Evolutionary conservation across 2,888 invertebrate species (phyloP).

Genomic region (Allolobophora icterica): DNA sequence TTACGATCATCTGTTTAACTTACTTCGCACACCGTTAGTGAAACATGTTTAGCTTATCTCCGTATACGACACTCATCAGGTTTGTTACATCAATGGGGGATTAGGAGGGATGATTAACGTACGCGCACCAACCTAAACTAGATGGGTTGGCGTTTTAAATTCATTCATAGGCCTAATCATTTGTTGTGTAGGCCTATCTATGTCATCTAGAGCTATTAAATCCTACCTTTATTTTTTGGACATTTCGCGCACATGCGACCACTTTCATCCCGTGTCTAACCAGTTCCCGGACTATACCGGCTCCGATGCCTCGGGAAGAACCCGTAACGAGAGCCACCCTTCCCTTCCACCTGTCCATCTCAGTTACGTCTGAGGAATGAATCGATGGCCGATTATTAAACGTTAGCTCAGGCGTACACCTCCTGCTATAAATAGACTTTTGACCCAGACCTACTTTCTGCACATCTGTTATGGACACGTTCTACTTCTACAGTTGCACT

Average conservation of each 20-base stretch:
- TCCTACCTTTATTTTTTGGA: slow-evolving; percentile 65
- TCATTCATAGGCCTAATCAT: too few relatives aligned
- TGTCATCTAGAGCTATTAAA: background rate
- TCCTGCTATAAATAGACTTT: background rate
- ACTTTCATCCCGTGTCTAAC: slow-evolving; percentile 68
- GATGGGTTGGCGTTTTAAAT: too few relatives aligned
- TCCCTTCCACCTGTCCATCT: slow-evolving; percentile 60
- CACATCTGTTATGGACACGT: background rate
- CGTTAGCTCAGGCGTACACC: background rate
- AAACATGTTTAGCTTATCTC: too few relatives aligned
- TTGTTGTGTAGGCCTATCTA: background rate
- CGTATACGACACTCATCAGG: too few relatives aligned
- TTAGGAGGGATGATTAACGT: too few relatives aligned
- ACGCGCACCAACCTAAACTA: too few relatives aligned
- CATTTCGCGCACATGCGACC: slow-evolving; percentile 69
- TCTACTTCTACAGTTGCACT: background rate
- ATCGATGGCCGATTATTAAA: background rate
- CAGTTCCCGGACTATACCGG: slow-evolving; percentile 51
- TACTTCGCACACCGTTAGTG: too few relatives aligned
- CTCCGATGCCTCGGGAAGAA: slow-evolving; percentile 58
- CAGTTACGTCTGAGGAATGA: background rate
- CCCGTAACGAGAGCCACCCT: slow-evolving; percentile 60
- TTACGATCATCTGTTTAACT: too few relatives aligned
- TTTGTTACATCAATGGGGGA: too few relatives aligned
- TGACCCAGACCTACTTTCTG: background rate